phyloP scores from a whole-genome alignment of 2,113 vertebrate species.

The Calidris pygmaea region DNA sequence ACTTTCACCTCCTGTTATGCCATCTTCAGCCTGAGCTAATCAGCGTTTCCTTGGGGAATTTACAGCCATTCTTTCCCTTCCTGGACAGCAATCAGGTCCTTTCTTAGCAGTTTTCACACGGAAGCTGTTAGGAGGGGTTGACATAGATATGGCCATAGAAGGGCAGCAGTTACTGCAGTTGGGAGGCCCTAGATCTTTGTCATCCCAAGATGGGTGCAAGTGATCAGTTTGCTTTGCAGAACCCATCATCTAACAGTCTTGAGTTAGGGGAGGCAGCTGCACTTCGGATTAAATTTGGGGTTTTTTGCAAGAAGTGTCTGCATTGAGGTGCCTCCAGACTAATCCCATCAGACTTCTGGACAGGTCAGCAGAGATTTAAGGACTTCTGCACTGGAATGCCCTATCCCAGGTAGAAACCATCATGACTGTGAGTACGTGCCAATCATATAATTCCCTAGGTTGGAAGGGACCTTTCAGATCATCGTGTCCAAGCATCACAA shows the following conservation, averaged over 20 bases:
- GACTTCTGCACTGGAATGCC: background rate
- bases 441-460: too few species aligned
- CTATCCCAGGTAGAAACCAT: background rate
- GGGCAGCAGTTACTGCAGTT: background rate
- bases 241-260: background rate
- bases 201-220: background rate
- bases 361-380: background rate
- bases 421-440: background rate
- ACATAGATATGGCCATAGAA: background rate
- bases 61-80: fast-evolving
- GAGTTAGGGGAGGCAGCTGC: background rate
- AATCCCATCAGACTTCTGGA: background rate
- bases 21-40: background rate
- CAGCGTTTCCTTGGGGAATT: background rate
- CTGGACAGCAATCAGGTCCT: background rate
- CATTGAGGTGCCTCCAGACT: fast-evolving
- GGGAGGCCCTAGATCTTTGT: background rate
- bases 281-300: background rate
- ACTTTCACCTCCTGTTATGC: background rate
- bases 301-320: background rate
- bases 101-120: background rate
- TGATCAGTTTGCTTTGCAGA: background rate
- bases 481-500: too few species aligned
- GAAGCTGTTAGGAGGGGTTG: background rate
- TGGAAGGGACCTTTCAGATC: too few species aligned